Evolutionary conservation across 2,113 vertebrate species (phyloP), one percentile per base, ranked within the genome.

Genomic region (Eleginops maclovinus): DNA sequence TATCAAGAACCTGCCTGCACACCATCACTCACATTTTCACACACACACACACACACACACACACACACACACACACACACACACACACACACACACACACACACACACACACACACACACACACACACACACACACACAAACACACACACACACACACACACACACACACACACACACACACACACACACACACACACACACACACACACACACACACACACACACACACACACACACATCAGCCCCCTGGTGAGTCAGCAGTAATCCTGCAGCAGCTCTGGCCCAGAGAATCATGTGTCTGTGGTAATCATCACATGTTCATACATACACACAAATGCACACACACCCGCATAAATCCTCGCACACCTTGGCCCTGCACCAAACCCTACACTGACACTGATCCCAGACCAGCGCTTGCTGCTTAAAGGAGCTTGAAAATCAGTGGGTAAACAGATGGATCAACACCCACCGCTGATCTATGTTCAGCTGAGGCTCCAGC

Each of bases 191-290:
- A 53, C 47, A 65, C 43, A 11, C 11, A 63, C 2, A 66, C 73
- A n/a, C 51, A 21, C 58, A 43, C 28, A 24, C 19, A 72, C 24
- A 49, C 28, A 31, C 47, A 63, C 21, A 31, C 31, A 66, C 4
- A 71, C 21, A 46, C 55, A 50, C 31, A n/a, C n/a, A n/a, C n/a
- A n/a, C n/a, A n/a, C n/a, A n/a, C 8, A 2, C 64, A 69, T 41
- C 21, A 65, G 59, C 72, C 83, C 69, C 75, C 65, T 16, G n/a
- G 81, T 88, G 88, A 86, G 47, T 91, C 89, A 88, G 87, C 77
- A 72, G 64, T 85, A 88, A 89, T 86, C 86, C 64, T 61, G 55
- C 72, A 66, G 26, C 43, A 56, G 77, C 62, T 73, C 53, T 41
- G 71, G 56, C 49, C 15, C 78, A 47, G 75, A 58, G 73, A 85